Evolutionary conservation across 2,797 vertebrate species (phyloP).

Genomic region (Cyprinella venusta): DNA sequence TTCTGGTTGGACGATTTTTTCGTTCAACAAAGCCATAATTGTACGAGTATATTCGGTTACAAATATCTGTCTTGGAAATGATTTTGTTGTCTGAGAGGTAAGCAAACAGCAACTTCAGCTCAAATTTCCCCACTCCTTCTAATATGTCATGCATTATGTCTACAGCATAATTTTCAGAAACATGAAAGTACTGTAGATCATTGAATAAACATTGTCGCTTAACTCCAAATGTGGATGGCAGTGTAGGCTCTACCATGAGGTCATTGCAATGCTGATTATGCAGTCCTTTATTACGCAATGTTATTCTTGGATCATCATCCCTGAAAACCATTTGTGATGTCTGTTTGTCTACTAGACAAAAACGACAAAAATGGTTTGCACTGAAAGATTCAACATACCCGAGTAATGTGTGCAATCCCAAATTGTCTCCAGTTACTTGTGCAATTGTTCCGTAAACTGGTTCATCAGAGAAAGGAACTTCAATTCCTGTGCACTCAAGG

Average conservation of each 20-base stretch:
- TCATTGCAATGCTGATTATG: constrained; percentile 57
- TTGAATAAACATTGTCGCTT: constrained; percentile 51
- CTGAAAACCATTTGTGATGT: too few relatives aligned
- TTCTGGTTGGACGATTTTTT: not conserved
- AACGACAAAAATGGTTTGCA: too few relatives aligned
- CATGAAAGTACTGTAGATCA: constrained; percentile 48
- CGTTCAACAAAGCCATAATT: too few relatives aligned
- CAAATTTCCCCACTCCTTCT: constrained; percentile 52
- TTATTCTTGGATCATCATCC: too few relatives aligned
- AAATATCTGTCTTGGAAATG: not conserved
- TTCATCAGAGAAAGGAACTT: constrained; percentile 53
- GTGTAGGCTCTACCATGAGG: constrained; percentile 47
- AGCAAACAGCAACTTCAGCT: constrained; percentile 58
- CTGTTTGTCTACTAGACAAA: too few relatives aligned
- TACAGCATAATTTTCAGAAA: constrained; percentile 53
- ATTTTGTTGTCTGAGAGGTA: constrained; percentile 32
- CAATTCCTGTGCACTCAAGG: constrained; percentile 38
- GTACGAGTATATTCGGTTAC: constrained; percentile 30
- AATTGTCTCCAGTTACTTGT: constrained; percentile 13
- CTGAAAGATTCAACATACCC: too few relatives aligned
- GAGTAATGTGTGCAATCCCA: too few relatives aligned
- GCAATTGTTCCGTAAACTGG: constrained; percentile 47
- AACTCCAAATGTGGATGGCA: constrained; percentile 56
- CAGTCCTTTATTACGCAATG: constrained; percentile 39
- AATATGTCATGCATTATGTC: constrained; percentile 53